Conservation (phyloP, 2,113 vertebrate genomes). For the Lepisosteus oculatus region DNA sequence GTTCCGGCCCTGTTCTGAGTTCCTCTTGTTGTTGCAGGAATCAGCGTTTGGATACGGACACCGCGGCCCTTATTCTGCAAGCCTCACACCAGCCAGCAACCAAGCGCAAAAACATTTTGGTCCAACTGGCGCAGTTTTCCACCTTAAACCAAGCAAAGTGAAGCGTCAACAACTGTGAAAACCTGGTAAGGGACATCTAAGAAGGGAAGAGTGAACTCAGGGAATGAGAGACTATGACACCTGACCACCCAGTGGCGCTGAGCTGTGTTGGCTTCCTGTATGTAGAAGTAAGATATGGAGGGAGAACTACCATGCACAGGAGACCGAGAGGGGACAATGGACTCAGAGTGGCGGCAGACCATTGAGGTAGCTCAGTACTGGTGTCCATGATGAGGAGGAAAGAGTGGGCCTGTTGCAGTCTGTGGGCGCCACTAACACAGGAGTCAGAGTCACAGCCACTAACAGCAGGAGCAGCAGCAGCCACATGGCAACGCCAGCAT, state of each 20-base stretch:
- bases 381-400: conserved; percentile 54
- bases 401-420: conserved; percentile 54
- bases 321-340: conserved; percentile 42
- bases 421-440: conserved; percentile 31
- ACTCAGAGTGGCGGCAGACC: conserved; percentile 51
- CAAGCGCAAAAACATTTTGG: neutral
- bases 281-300: conserved; percentile 7
- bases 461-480: conserved; percentile 62
- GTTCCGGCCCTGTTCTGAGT: neutral
- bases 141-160: neutral
- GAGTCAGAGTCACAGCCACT: conserved; percentile 36
- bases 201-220: neutral
- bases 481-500: conserved; percentile 53
- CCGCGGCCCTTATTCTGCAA: neutral
- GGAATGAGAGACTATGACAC: neutral
- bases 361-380: conserved; percentile 77
- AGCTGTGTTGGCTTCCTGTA: neutral
- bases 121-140: neutral
- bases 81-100: neutral
- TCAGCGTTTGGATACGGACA: neutral
- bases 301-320: conserved; percentile 38
- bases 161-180: too few relatives aligned
- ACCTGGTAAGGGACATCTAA: too few relatives aligned
- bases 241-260: neutral
- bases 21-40: conserved; percentile 2